Evolutionary conservation across 2,888 invertebrate species (phyloP).

Genomic region (Euproctis similis): DNA sequence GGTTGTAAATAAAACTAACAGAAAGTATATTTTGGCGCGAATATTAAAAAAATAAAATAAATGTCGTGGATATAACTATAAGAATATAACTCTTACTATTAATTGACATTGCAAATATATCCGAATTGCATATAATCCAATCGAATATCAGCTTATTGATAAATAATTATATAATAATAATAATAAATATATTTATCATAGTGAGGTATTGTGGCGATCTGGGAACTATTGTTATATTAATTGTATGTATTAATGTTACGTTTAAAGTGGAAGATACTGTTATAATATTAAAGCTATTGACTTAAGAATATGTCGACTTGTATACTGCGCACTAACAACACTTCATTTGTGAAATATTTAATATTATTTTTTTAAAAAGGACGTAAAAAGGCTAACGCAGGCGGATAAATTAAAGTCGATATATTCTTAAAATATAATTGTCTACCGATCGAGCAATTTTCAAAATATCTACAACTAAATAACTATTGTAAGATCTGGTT

Average conservation of each 20-base stretch:
- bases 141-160: constrained; percentile 30
- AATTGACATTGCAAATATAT: constrained; percentile 23
- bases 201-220: constrained; percentile 70
- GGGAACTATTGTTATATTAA: constrained; percentile 67
- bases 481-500: constrained; percentile 66
- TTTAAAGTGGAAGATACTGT: constrained; percentile 68
- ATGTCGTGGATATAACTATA: constrained; percentile 9
- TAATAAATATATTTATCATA: constrained; percentile 49
- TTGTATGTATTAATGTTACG: constrained; percentile 46
- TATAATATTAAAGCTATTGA: constrained; percentile 70
- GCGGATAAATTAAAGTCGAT: constrained; percentile 45
- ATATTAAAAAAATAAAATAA: constrained; percentile 6
- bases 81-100: constrained; percentile 21
- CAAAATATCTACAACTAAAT: constrained; percentile 57
- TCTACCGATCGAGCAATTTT: constrained; percentile 52
- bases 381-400: too few relatives aligned
- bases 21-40: constrained; percentile 6
- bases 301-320: constrained; percentile 59
- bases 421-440: constrained; percentile 42
- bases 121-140: too few relatives aligned
- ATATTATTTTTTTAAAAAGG: too few relatives aligned
- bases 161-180: constrained; percentile 28
- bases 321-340: constrained; percentile 12
- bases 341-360: constrained; percentile 21
- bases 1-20: constrained; percentile 10